Percentiles rank a stretch among this genome's conserved stretches.
These are phyloP conservation scores for Chloroceryle amazona DNA, from an alignment of 2,797 vertebrate species.

Conservation along the genomic window DNA sequence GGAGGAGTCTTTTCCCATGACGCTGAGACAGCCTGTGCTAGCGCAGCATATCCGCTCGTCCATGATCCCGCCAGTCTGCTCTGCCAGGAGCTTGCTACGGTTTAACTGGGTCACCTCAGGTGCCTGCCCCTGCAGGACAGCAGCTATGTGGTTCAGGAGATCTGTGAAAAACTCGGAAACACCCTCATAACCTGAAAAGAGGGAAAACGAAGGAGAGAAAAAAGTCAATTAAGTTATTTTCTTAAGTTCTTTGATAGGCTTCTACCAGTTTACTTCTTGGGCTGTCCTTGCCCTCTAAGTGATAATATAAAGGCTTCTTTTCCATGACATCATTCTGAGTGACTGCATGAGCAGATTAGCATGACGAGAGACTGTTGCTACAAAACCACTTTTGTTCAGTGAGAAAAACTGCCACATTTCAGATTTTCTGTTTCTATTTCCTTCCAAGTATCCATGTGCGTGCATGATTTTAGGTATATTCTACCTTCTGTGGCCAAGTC, in stretches of 20 bases:
- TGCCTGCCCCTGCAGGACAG: slow-evolving; percentile 88
- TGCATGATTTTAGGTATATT: background rate
- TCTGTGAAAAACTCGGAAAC: slow-evolving; percentile 96
- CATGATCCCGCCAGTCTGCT: slow-evolving; percentile 74
- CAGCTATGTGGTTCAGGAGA: slow-evolving; percentile 94
- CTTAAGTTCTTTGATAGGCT: background rate
- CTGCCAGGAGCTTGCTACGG: slow-evolving; percentile 75
- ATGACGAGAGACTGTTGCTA: background rate
- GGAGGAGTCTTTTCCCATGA: slow-evolving; percentile 88
- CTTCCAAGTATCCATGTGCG: background rate
- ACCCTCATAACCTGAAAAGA: slow-evolving; percentile 91
- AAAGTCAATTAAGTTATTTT: background rate
- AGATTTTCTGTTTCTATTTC: background rate
- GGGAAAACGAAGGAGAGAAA: background rate
- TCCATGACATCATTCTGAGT: background rate
- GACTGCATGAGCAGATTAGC: background rate
- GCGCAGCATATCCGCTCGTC: slow-evolving; percentile 81
- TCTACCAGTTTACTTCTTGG: background rate
- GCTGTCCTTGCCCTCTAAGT: background rate
- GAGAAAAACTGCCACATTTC: background rate
- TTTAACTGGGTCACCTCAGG: slow-evolving; percentile 78
- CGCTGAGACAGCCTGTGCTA: slow-evolving; percentile 84
- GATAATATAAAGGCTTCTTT: background rate
- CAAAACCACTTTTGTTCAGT: background rate
- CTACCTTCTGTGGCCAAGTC: background rate